Conservation (phyloP, 2,113 vertebrate species). For the Lutjanus erythropterus region DNA sequence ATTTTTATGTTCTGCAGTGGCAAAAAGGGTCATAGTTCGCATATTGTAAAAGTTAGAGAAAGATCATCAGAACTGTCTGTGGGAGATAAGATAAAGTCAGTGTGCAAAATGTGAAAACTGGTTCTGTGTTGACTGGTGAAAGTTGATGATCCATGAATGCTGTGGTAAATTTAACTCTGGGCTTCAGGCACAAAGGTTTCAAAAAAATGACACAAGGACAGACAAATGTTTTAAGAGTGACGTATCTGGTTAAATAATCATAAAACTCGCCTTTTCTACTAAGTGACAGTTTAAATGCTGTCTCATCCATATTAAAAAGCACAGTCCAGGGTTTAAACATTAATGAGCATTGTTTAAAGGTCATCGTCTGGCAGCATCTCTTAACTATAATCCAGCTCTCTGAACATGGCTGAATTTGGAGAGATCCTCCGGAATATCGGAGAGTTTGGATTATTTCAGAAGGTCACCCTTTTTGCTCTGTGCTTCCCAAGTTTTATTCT, state of each 20-base stretch:
- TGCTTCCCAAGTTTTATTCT: conserved; percentile 72
- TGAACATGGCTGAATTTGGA: conserved; percentile 81
- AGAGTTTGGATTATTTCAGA: conserved; percentile 89
- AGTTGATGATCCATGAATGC: neutral
- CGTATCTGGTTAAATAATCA: neutral
- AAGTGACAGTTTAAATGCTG: neutral
- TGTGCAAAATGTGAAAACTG: neutral
- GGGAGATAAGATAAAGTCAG: neutral
- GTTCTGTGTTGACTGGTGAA: neutral
- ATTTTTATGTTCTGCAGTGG: neutral
- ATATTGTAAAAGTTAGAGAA: neutral
- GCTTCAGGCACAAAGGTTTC: neutral
- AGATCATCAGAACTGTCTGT: neutral
- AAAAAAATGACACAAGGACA: neutral
- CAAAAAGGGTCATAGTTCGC: neutral
- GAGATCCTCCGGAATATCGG: conserved; percentile 84
- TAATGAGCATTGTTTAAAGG: conserved; percentile 66
- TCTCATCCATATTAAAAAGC: conserved; percentile 13
- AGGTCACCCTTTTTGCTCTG: conserved; percentile 79
- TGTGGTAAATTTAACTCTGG: neutral
- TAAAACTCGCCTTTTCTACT: neutral
- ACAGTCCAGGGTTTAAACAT: conserved; percentile 71
- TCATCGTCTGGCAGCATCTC: conserved; percentile 3
- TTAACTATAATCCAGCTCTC: neutral
- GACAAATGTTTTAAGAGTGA: neutral